These are phyloP conservation scores for Kryptolebias marmoratus DNA, from an alignment of 2,113 vertebrate genomes.

Conservation along the genomic window DNA sequence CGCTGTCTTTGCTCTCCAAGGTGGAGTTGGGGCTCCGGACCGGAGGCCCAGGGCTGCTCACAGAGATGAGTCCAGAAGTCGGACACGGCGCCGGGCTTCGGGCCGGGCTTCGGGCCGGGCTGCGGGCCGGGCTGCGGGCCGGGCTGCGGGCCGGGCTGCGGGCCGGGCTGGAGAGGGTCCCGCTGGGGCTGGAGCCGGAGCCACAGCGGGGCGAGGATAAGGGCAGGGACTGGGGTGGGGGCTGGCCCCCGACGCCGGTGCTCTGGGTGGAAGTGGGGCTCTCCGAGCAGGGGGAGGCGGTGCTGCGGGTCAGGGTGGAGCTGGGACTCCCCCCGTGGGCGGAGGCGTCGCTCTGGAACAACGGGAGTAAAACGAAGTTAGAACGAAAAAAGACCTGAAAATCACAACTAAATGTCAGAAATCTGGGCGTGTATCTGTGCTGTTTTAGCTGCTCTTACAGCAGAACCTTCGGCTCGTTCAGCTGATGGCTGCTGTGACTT, in stretches of 20 bases:
- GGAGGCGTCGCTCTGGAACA: constrained; percentile 81
- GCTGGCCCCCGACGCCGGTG: constrained; percentile 48
- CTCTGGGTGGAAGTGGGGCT: constrained; percentile 78
- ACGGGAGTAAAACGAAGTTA: neutral
- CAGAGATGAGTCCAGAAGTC: constrained; percentile 82
- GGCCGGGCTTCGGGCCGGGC: constrained; percentile 79
- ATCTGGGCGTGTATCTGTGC: too few relatives aligned
- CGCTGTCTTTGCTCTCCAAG: constrained; percentile 98
- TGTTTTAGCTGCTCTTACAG: too few relatives aligned
- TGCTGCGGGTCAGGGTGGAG: constrained; percentile 94
- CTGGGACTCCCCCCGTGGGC: constrained; percentile 92
- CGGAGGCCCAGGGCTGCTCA: constrained; percentile 86
- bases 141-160: neutral
- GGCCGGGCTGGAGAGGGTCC: constrained; percentile 88
- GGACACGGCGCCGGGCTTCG: constrained; percentile 85
- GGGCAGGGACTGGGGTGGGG: constrained; percentile 46
- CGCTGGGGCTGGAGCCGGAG: constrained; percentile 83
- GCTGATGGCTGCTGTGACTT: too few relatives aligned
- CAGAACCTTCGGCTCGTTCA: too few relatives aligned
- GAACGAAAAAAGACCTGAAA: too few relatives aligned
- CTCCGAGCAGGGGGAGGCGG: constrained; percentile 77
- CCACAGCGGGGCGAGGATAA: constrained; percentile 50
- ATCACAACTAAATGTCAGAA: too few relatives aligned
- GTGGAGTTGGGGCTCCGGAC: constrained; percentile 95
- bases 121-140: neutral